Evolutionary conservation across 2,113 vertebrate genomes (phyloP).

Genomic region (Catharus fuscescens): DNA sequence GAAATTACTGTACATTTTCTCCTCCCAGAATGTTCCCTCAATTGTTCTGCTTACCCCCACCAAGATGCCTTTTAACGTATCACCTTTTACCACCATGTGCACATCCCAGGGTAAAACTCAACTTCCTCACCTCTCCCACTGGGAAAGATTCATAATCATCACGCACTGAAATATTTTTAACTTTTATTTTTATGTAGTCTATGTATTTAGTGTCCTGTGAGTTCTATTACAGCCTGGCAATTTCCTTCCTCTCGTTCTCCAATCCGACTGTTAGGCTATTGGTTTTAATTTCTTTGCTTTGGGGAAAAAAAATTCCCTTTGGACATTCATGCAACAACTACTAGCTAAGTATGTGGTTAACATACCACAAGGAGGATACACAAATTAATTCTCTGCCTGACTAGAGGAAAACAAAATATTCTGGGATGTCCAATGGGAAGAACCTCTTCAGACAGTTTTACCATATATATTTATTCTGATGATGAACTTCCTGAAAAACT

Average conservation of each 20-base stretch:
- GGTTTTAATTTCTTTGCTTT: background rate
- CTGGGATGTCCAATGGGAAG: background rate
- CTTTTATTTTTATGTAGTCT: background rate
- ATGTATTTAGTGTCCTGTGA: background rate
- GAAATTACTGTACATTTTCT: background rate
- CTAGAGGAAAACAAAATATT: constrained; percentile 8
- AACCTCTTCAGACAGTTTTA: background rate
- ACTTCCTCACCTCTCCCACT: constrained; percentile 6
- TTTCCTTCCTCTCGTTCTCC: background rate
- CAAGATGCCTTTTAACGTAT: background rate
- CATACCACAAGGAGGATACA: background rate
- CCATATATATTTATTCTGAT: background rate
- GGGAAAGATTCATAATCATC: background rate
- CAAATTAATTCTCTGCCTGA: background rate
- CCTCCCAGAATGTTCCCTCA: background rate
- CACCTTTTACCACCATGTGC: background rate
- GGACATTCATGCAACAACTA: background rate
- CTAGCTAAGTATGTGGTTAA: background rate
- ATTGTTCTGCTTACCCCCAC: background rate
- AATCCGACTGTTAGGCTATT: background rate
- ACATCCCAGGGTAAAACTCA: background rate
- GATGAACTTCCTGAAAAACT: background rate
- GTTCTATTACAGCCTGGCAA: background rate
- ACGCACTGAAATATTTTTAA: background rate
- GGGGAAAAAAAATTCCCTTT: background rate